phyloP scores from a whole-genome alignment of 2,797 vertebrate genomes.

The Lacerta viridis region DNA sequence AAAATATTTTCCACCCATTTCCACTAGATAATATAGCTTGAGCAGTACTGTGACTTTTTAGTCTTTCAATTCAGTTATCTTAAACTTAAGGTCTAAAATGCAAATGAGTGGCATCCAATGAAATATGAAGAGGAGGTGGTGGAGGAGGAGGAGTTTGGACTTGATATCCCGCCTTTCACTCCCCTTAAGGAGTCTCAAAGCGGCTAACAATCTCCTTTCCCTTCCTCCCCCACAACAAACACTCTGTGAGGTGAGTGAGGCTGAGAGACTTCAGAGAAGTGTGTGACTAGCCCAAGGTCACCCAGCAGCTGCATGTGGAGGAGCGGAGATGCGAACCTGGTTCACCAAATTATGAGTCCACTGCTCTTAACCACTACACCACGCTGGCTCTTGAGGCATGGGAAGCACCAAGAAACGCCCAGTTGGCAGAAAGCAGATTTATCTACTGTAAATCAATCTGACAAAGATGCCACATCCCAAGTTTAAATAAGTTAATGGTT shows the following conservation, averaged over 20 bases:
- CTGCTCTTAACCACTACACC: too few relatives aligned
- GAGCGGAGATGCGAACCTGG: too few relatives aligned
- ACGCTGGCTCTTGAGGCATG: too few relatives aligned
- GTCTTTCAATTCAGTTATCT: conserved; percentile 60
- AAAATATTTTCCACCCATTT: conserved; percentile 29
- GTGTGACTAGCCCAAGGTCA: too few relatives aligned
- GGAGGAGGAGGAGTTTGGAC: conserved; percentile 19
- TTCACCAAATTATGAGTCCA: too few relatives aligned
- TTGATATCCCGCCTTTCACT: too few relatives aligned
- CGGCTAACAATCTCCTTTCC: too few relatives aligned
- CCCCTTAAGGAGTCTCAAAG: too few relatives aligned
- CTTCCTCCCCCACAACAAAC: too few relatives aligned
- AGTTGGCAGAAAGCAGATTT: conserved; percentile 59
- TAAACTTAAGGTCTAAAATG: conserved; percentile 60
- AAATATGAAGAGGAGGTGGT: conserved; percentile 23
- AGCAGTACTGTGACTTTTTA: conserved; percentile 45
- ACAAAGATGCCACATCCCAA: conserved; percentile 65
- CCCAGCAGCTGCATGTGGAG: too few relatives aligned
- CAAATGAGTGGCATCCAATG: conserved; percentile 63
- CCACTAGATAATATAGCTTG: conserved; percentile 38
- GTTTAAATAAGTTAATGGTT: conserved; percentile 67
- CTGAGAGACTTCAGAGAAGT: too few relatives aligned
- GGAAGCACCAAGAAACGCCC: conserved; percentile 47
- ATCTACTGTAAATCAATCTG: conserved; percentile 71
- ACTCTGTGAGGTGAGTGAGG: too few relatives aligned